Evolutionary conservation across 1,140 invertebrate species (phyloP).

Genomic region (Drosophila orosa): DNA sequence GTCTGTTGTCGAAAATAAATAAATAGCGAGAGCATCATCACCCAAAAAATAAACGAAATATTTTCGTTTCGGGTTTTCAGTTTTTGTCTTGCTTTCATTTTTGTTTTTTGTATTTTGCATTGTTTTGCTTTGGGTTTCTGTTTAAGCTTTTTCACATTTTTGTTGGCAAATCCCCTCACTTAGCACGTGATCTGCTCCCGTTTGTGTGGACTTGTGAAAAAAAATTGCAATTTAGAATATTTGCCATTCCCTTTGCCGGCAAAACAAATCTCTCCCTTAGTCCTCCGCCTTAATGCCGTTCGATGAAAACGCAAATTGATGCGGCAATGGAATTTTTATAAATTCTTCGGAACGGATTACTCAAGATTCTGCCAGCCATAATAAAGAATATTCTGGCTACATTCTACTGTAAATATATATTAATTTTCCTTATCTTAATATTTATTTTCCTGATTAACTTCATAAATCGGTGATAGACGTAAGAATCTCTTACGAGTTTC

Average conservation of each 20-base stretch:
- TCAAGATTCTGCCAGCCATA: neutral
- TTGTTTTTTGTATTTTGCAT: constrained; percentile 5
- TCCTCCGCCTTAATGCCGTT: neutral
- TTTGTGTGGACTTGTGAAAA: constrained; percentile 34
- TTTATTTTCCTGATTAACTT: neutral
- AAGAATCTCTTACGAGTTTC: no score
- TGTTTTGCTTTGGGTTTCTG: constrained; percentile 33
- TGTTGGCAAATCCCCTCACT: constrained; percentile 76
- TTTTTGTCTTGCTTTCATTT: constrained; percentile 19
- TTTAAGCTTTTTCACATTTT: constrained; percentile 79
- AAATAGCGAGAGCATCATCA: constrained; percentile 54
- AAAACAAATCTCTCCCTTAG: constrained; percentile 13
- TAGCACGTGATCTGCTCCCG: constrained; percentile 54
- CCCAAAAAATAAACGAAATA: constrained; percentile 36
- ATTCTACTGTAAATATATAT: neutral
- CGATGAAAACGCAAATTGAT: constrained; percentile 31
- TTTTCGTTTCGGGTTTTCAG: constrained; percentile 27
- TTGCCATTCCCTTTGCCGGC: constrained; percentile 76
- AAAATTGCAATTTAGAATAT: constrained; percentile 79
- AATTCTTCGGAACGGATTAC: constrained; percentile 4
- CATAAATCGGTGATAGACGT: no score
- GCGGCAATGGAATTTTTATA: constrained; percentile 28
- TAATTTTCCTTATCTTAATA: neutral
- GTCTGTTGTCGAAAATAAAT: constrained; percentile 76
- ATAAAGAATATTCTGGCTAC: neutral